phyloP scores from a whole-genome alignment of 2,113 vertebrate genomes.

The Sardina pilchardus region DNA sequence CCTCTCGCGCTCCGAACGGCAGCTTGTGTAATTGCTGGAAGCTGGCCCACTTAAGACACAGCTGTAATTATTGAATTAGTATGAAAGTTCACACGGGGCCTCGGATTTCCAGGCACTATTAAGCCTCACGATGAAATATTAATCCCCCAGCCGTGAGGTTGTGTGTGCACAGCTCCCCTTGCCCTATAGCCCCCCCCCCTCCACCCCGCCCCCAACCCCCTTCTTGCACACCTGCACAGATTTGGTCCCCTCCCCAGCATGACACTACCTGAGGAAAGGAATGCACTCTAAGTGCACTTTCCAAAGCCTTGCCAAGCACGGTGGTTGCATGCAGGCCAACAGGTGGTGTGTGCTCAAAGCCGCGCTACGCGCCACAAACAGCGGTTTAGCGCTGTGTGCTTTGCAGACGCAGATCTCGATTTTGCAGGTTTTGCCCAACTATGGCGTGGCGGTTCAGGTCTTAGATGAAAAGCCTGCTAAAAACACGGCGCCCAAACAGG shows the following conservation, averaged over 20 bases:
- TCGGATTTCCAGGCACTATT: slow-evolving; percentile 89
- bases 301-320: not conserved
- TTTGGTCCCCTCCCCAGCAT: slow-evolving; percentile 9
- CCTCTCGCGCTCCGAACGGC: slow-evolving; percentile 73
- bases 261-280: slow-evolving; percentile 46
- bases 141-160: slow-evolving; percentile 72
- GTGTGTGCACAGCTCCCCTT: slow-evolving; percentile 37
- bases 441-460: not conserved
- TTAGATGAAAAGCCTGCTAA: not conserved
- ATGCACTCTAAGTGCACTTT: slow-evolving; percentile 30
- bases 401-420: slow-evolving; percentile 35
- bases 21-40: slow-evolving; percentile 80
- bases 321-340: slow-evolving; percentile 38
- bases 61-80: slow-evolving; percentile 98
- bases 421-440: slow-evolving; percentile 13
- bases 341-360: slow-evolving; percentile 54
- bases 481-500: not conserved
- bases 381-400: slow-evolving; percentile 47
- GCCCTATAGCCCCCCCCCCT: no score
- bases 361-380: slow-evolving; percentile 35
- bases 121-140: slow-evolving; percentile 84
- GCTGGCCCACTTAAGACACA: slow-evolving; percentile 79
- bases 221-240: slow-evolving; percentile 32
- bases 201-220: not conserved
- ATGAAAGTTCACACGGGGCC: slow-evolving; percentile 90